These are phyloP conservation scores for Cotesia glomerata DNA, from an alignment of 1,140 invertebrate species.

Conservation along the genomic window DNA sequence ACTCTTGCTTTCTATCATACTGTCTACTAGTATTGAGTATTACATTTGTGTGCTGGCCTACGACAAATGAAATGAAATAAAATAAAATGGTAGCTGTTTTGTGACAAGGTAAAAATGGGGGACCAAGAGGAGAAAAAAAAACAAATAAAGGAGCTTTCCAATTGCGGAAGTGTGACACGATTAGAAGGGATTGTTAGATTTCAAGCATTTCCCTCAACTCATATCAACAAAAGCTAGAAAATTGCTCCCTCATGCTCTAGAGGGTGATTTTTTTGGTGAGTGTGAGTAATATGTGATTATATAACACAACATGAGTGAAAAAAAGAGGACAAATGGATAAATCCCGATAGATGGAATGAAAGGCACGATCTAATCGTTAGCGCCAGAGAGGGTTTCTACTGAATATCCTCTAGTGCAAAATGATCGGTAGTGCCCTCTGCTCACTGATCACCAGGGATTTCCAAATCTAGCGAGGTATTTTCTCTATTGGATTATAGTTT, in stretches of 20 bases:
- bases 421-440: constrained; percentile 11
- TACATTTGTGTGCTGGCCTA: no score
- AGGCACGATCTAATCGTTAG: constrained; percentile 19
- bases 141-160: neutral
- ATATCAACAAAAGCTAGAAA: constrained; percentile 29
- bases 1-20: no score
- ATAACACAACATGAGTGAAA: constrained; percentile 21
- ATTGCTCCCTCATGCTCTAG: constrained; percentile 14
- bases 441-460: constrained; percentile 23
- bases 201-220: constrained; percentile 10
- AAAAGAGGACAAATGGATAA: neutral
- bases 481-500: neutral
- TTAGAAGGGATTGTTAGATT: constrained; percentile 29
- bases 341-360: neutral
- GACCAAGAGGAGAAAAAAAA: neutral
- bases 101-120: neutral
- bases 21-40: no score
- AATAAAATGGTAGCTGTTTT: no score
- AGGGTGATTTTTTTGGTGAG: no score
- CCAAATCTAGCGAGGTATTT: constrained; percentile 19
- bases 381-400: constrained; percentile 5
- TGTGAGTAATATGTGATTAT: constrained; percentile 26
- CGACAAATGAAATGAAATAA: no score
- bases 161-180: constrained; percentile 11
- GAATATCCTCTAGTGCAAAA: constrained; percentile 13